Evolutionary conservation across 2,113 vertebrate genomes (phyloP).

Genomic region (Siniperca chuatsi): DNA sequence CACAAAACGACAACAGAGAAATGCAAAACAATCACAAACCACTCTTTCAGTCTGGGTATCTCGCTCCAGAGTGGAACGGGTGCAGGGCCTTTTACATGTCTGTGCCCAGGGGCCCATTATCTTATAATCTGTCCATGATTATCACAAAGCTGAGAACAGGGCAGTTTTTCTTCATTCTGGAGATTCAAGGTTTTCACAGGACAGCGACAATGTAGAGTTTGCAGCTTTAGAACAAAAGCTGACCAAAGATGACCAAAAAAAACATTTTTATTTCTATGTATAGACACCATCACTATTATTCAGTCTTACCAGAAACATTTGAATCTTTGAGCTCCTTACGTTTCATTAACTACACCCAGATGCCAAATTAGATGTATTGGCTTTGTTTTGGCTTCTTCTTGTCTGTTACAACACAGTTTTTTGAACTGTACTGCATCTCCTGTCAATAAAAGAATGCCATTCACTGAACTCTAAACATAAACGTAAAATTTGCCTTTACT

Average conservation of each 20-base stretch:
- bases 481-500: constrained; percentile 23
- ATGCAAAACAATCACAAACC: not conserved
- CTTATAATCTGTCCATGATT: not conserved
- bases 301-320: not conserved
- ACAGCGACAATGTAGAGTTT: not conserved
- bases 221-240: not conserved
- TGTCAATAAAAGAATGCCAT: constrained; percentile 41
- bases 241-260: too few relatives aligned
- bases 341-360: constrained; percentile 19
- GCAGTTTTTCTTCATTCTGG: not conserved
- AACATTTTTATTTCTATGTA: not conserved
- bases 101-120: too few relatives aligned
- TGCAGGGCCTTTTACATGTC: not conserved
- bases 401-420: constrained; percentile 22
- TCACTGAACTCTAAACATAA: constrained; percentile 36
- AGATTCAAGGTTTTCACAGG: too few relatives aligned
- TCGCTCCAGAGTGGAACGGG: not conserved
- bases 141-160: not conserved
- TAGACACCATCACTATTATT: not conserved
- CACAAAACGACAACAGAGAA: not conserved
- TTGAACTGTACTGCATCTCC: constrained; percentile 8
- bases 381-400: constrained; percentile 37
- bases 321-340: not conserved
- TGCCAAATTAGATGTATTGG: constrained; percentile 28
- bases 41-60: not conserved